Percentiles rank a stretch among this genome's conserved stretches.
Evolutionary conservation across 92 coral and sea anemone species (phyloP).

Genomic region (Desmophyllum pertusum): DNA sequence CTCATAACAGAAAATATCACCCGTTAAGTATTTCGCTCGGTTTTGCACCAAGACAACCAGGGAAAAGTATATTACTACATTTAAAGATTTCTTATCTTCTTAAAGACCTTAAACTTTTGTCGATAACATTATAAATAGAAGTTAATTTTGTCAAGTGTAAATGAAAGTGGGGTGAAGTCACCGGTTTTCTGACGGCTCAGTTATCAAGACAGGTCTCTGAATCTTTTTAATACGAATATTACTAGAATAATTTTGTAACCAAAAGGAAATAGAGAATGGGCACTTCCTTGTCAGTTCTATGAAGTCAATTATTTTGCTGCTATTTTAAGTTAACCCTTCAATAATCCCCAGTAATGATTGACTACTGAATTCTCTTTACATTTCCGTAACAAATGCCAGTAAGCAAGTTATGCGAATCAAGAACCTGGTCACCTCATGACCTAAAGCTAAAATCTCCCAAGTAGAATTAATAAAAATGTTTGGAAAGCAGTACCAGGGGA

Average conservation of each 20-base stretch:
- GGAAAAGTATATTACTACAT: background rate
- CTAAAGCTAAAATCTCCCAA: no score
- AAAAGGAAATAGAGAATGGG: background rate
- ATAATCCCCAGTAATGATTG: background rate
- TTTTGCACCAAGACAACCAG: background rate
- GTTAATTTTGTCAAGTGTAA: background rate
- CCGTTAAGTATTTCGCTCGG: background rate
- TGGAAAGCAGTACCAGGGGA: background rate
- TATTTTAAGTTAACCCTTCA: background rate
- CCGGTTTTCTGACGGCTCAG: conserved; percentile 5
- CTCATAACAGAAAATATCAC: conserved; percentile 45
- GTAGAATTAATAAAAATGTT: no score
- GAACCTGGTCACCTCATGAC: no score
- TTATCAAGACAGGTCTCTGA: background rate
- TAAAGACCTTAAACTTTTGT: background rate
- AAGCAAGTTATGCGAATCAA: background rate
- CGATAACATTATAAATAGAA: background rate
- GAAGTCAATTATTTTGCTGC: background rate
- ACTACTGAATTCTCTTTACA: background rate
- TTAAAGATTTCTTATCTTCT: background rate
- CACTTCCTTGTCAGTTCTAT: background rate
- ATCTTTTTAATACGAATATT: background rate
- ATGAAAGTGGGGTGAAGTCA: conserved; percentile 31
- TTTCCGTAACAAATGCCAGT: background rate
- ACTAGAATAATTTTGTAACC: background rate